Percentiles rank a stretch among this genome's conserved stretches.
Evolutionary conservation across 2,113 vertebrate genomes (phyloP).

Genomic region (Steatornis caripensis): DNA sequence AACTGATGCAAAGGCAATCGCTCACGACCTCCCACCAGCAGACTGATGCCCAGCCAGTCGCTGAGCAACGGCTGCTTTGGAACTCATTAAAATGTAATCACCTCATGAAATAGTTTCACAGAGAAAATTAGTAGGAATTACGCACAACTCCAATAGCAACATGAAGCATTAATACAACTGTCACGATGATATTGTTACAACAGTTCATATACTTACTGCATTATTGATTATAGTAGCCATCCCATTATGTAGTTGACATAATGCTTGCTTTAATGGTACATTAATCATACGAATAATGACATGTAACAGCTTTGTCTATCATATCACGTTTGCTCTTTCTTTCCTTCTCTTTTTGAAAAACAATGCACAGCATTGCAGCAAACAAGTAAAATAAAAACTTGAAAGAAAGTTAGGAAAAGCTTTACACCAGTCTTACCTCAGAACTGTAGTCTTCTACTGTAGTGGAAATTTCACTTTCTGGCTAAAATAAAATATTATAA

Average conservation of each 20-base stretch:
- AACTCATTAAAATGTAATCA: neutral
- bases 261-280: neutral
- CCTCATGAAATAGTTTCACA: neutral
- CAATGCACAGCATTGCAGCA: neutral
- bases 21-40: neutral
- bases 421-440: slow-evolving; percentile 81
- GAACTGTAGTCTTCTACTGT: slow-evolving; percentile 94
- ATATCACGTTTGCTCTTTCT: neutral
- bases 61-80: neutral
- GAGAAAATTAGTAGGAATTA: neutral
- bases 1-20: neutral
- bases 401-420: neutral
- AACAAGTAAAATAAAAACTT: neutral
- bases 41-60: neutral
- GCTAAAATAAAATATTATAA: slow-evolving; percentile 77
- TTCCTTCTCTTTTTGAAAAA: neutral
- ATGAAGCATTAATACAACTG: neutral
- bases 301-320: neutral
- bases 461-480: slow-evolving; percentile 90
- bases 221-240: neutral
- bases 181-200: neutral
- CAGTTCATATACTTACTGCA: neutral
- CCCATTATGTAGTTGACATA: neutral
- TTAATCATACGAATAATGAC: neutral
- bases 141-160: neutral